Percentiles rank a stretch among this genome's conserved stretches.
These are phyloP conservation scores for Germaria angustata DNA, from an alignment of 2,888 invertebrate genomes.

Conservation along the genomic window DNA sequence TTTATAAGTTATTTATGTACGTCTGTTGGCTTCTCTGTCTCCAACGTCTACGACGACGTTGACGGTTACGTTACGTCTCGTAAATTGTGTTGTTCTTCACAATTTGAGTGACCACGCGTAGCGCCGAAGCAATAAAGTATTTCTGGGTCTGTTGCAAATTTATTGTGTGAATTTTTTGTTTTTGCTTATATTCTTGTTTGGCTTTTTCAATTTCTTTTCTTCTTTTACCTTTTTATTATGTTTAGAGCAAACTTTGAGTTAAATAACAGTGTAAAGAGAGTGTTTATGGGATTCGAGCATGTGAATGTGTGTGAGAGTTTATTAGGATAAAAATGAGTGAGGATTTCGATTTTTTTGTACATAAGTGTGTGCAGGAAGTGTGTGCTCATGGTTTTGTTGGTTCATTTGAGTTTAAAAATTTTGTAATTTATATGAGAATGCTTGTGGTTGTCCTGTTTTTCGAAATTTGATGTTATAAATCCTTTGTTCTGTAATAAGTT, in stretches of 20 bases:
- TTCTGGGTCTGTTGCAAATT: conserved; percentile 68
- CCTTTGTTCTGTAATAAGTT: not conserved
- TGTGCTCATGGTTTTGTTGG: conserved; percentile 2
- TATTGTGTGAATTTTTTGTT: conserved; percentile 70
- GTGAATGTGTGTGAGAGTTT: not conserved
- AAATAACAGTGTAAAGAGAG: conserved; percentile 38
- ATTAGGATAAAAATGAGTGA: conserved; percentile 50
- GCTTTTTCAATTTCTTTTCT: not conserved
- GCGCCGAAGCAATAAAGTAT: conserved; percentile 73
- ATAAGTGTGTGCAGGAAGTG: not conserved
- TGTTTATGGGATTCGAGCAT: conserved; percentile 32
- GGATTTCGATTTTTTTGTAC: conserved; percentile 58
- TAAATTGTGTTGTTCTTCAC: conserved; percentile 59
- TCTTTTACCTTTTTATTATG: not conserved
- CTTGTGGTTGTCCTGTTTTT: conserved; percentile 14
- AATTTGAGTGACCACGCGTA: conserved; percentile 71
- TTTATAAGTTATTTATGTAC: conserved; percentile 64
- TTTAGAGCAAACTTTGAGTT: conserved; percentile 41
- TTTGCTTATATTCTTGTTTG: conserved; percentile 23
- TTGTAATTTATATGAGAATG: conserved; percentile 68
- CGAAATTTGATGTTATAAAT: conserved; percentile 16
- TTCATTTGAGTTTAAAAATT: conserved; percentile 40
- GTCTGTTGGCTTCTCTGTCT: conserved; percentile 40
- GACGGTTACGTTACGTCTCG: conserved; percentile 60
- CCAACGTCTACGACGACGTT: conserved; percentile 18